Conservation (phyloP, 2,797 vertebrate genomes). For the Sebastes umbrosus region DNA sequence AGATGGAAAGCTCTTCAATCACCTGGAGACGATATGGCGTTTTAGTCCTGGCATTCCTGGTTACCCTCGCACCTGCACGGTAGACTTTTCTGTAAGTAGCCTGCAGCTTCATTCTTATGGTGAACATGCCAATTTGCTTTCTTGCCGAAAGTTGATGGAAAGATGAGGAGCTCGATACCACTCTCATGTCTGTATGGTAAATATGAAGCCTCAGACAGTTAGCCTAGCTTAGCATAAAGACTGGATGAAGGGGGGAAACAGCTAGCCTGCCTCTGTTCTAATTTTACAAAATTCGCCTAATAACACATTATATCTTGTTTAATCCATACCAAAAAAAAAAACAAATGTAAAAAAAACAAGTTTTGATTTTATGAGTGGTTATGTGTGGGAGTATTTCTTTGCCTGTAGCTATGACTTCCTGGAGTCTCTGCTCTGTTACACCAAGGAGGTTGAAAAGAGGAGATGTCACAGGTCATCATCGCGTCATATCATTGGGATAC, state of each 20-base stretch:
- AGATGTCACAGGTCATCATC: no score
- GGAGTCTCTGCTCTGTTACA: not conserved
- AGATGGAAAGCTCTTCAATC: conserved; percentile 95
- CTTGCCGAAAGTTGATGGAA: not conserved
- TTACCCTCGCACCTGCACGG: conserved; percentile 95
- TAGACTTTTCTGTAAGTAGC: conserved; percentile 93
- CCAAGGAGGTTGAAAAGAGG: no score
- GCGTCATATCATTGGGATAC: no score
- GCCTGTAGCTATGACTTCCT: not conserved
- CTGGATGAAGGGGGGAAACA: not conserved
- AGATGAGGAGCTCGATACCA: not conserved
- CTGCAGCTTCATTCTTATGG: not conserved
- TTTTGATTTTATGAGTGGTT: not conserved
- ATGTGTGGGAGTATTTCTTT: not conserved
- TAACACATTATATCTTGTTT: not conserved
- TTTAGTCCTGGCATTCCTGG: conserved; percentile 96
- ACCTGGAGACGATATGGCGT: conserved; percentile 95
- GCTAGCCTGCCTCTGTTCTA: not conserved
- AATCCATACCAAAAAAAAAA: no score
- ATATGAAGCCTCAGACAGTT: not conserved
- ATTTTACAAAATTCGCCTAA: not conserved
- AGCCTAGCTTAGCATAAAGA: not conserved
- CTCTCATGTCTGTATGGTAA: not conserved
- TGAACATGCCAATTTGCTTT: not conserved
- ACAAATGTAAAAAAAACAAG: no score